Evolutionary conservation across 2,797 vertebrate genomes (phyloP), one percentile per base, ranked within the genome.

Genomic region (Hydrocynus forskahlii): DNA sequence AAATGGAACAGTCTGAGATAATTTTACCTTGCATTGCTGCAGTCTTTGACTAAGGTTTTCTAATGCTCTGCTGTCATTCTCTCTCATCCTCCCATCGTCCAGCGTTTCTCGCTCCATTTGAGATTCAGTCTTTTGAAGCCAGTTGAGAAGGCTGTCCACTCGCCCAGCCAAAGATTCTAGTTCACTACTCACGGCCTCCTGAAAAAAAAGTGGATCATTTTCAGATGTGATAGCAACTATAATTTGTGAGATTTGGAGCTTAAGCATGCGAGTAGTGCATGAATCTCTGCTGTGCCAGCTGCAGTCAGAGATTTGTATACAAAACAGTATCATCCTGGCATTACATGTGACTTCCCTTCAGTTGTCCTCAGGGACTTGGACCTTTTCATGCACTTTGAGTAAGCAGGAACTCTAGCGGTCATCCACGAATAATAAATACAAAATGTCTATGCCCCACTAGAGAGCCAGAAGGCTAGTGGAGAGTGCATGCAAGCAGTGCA

Each of bases 11-110:
- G n/a, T 52, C 5, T 45, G 4, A 62, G 14, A 19, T 64, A 12
- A n/a, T 80, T 85, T 86, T 92, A 94, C 97, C 95, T 95, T 86
- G 89, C 92, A 95, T 45, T 85, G 88, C 57, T 88, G 92, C 71
- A 96, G 94, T 89, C 91, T 91, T 78, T 85, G 88, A 7, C 80
- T 92, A 79, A 95, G 88, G 59, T 88, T 78, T 85, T 84, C 87
- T 59, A 76, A 69, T 7, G 68, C 66, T 48, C 62, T 38, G 6
- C 81, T 81, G 0, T 88, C 88, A 38, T 48, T 50, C 73, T 77
- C 78, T 64, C 86, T 75, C 0, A 68, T 43, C 29, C 81, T 84
- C 59, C 82, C 85, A n/a, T 91, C 89, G 77, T 82, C 86, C 38
- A 67, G 85, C 0, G 83, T 86, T 60, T 87, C 88, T 87, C 87